Conservation (phyloP, 2,888 invertebrate genomes). For the Aproaerema taeniolella region DNA sequence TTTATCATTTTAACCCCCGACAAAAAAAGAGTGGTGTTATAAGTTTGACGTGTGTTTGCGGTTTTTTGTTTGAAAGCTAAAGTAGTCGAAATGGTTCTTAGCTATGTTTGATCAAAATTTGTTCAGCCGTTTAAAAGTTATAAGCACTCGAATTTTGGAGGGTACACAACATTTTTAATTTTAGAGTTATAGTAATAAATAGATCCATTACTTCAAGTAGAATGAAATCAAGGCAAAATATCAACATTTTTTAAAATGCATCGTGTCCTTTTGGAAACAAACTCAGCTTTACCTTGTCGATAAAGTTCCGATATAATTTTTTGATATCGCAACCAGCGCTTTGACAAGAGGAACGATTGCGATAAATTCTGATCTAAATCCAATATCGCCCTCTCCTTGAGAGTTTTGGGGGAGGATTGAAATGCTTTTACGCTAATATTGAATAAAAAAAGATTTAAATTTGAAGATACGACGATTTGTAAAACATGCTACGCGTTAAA, state of each 20-base stretch:
- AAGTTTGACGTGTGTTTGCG: too few species aligned
- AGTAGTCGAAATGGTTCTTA: background rate
- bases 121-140: background rate
- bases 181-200: too few species aligned
- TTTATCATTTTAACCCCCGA: too few species aligned
- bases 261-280: conserved; percentile 25
- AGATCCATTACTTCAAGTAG: too few species aligned
- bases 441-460: background rate
- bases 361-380: conserved; percentile 45
- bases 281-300: conserved; percentile 41
- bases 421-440: conserved; percentile 5
- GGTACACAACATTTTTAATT: background rate
- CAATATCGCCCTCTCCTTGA: conserved; percentile 1
- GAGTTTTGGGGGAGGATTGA: conserved; percentile 3
- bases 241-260: background rate
- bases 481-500: too few species aligned
- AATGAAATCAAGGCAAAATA: too few species aligned
- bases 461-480: background rate
- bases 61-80: too few species aligned
- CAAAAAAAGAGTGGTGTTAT: too few species aligned
- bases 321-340: conserved; percentile 53
- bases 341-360: conserved; percentile 49
- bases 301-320: conserved; percentile 67
- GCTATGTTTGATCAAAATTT: background rate
- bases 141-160: background rate